These are phyloP conservation scores for Anadara kagoshimensis DNA, from an alignment of 1,140 invertebrate species.

Conservation along the genomic window DNA sequence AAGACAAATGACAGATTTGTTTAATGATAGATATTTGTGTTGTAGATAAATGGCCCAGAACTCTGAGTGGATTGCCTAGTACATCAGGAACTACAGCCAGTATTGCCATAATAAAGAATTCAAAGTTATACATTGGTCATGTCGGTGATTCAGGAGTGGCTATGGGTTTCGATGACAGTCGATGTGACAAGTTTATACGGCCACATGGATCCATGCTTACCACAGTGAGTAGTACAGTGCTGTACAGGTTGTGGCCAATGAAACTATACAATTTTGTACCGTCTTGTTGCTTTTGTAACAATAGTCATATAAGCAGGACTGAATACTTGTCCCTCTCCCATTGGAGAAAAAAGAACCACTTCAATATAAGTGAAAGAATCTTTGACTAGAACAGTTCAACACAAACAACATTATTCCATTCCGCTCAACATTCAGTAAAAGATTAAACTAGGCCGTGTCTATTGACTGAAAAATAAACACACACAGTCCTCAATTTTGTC, in stretches of 20 bases:
- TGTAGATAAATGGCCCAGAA: slow-evolving; percentile 88
- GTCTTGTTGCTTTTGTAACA: neutral
- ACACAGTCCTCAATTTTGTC: no score
- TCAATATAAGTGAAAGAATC: no score
- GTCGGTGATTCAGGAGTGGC: slow-evolving; percentile 97
- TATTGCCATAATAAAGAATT: slow-evolving; percentile 93
- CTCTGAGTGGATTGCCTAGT: slow-evolving; percentile 92
- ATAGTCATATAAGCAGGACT: neutral
- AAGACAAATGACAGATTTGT: no score
- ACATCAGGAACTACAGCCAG: slow-evolving; percentile 98
- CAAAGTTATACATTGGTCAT: slow-evolving; percentile 97
- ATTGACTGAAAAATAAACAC: no score
- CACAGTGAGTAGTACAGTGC: slow-evolving; percentile 29
- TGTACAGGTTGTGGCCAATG: neutral
- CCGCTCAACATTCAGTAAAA: no score
- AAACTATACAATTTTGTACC: neutral
- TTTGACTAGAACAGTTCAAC: no score
- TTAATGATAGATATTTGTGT: slow-evolving; percentile 19
- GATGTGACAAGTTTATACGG: slow-evolving; percentile 38
- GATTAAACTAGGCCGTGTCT: no score
- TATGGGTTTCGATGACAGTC: slow-evolving; percentile 78
- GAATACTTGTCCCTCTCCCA: no score
- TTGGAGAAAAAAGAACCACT: no score
- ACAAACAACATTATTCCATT: no score
- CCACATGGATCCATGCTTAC: slow-evolving; percentile 50